phyloP scores from a whole-genome alignment of 2,113 vertebrate species.

The Apteryx mantelli region DNA sequence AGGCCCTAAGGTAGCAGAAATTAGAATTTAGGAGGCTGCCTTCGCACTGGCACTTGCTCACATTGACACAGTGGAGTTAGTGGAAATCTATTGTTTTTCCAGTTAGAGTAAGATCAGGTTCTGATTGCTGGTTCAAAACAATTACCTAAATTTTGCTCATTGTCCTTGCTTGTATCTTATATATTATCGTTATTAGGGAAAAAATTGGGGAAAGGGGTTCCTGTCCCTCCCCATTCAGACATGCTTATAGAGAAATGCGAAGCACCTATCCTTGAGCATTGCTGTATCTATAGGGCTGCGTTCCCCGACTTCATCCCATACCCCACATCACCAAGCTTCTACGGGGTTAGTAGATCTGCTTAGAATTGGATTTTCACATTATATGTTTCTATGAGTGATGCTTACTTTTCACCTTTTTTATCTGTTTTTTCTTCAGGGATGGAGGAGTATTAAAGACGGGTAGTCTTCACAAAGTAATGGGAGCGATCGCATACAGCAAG shows the following conservation, averaged over 20 bases:
- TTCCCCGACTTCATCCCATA: not conserved
- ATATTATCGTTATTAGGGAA: not conserved
- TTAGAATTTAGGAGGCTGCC: not conserved
- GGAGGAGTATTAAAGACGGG: not conserved
- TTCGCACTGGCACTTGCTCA: constrained; percentile 22
- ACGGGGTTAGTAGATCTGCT: not conserved
- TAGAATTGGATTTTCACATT: not conserved
- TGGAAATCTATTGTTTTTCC: constrained; percentile 42
- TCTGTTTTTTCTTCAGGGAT: not conserved
- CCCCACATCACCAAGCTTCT: not conserved
- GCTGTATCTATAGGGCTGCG: fast-evolving
- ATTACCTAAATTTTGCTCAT: not conserved
- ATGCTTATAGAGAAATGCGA: not conserved
- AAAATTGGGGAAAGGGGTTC: not conserved
- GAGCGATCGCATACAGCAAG: not conserved
- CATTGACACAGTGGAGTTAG: constrained; percentile 38
- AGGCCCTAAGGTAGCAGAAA: not conserved
- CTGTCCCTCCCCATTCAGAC: not conserved
- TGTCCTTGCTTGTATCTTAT: not conserved
- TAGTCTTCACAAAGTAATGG: fast-evolving
- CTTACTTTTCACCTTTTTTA: not conserved
- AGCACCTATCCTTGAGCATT: not conserved
- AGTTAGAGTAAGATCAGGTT: constrained; percentile 9
- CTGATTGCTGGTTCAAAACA: constrained; percentile 37
- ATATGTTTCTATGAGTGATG: not conserved